Conservation (phyloP, 2,113 vertebrate genomes). For the Ctenomys sociabilis region DNA sequence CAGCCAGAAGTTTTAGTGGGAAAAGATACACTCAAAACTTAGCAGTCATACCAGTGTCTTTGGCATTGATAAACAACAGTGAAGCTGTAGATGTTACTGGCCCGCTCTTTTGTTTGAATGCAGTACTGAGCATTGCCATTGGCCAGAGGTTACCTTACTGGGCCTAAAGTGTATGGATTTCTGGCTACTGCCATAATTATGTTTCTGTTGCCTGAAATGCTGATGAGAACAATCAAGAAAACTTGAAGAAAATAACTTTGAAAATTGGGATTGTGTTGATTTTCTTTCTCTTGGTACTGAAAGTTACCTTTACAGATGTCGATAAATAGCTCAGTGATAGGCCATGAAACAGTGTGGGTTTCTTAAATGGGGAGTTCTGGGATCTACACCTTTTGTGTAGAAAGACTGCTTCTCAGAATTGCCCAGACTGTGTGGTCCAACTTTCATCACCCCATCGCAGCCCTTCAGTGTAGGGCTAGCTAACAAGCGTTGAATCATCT, state of each 20-base stretch:
- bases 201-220: slow-evolving; percentile 47
- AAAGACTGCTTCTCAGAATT: not conserved
- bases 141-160: not conserved
- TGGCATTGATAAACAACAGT: not conserved
- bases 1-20: not conserved
- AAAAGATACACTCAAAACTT: not conserved
- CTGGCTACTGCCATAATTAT: not conserved
- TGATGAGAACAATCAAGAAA: slow-evolving; percentile 39
- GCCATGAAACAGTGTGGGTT: not conserved
- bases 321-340: too few species aligned
- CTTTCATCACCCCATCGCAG: not conserved
- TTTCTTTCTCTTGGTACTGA: not conserved
- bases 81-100: not conserved
- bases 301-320: too few species aligned
- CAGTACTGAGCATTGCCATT: slow-evolving; percentile 48
- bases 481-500: not conserved
- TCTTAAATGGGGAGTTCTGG: not conserved
- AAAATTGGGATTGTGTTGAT: not conserved
- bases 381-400: not conserved
- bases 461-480: not conserved
- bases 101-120: not conserved
- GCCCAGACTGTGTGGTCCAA: not conserved
- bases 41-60: not conserved
- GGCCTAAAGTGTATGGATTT: not conserved
- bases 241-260: not conserved